Evolutionary conservation across 1,140 invertebrate genomes (phyloP), one percentile per base, ranked within the genome.

Genomic region (Aradophagus sp.): DNA sequence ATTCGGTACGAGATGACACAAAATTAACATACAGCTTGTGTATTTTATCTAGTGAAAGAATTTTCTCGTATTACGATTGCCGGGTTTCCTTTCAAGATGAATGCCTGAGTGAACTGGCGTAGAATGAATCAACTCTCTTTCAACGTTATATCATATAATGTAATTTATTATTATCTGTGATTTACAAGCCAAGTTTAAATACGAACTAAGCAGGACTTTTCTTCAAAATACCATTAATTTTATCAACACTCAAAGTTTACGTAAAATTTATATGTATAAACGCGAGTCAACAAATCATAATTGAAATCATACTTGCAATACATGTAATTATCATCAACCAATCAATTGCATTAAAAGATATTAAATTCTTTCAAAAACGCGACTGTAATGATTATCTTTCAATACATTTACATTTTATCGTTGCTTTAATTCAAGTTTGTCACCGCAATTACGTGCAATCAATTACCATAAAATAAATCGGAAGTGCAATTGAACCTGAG

Each of bases 1-100:
- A 53, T 39, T 53, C 38, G 45, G 34, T 52, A 20, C 12, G 15
- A 52, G 29, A 42, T 36, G 62, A 17, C 53, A 23, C 38, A 32
- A 19, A 44, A 68, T 59, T 68, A 52, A 45, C 65, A 59, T 68
- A 59, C 55, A 53, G 38, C 61, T 59, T 59, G 39, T 53, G 32
- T 52, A 44, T 27, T 52, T 58, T 35, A 38, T 38, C 11, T 27
- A 27, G 34, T 1, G 23, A 45, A 47, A 41, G 16, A 55, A 36
- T 47, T 39, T 56, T 2, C 35, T 35, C 44, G 56, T 53, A 32
- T 39, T 55, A 50, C 36, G 44, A 56, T 66, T 50, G 35, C 44
- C 32, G 35, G 48, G 32, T 6, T 50, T 2, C 14, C 52, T 27
- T 56, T 56, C 27, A 56, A 45, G 52, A 19, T 48, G 14, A 55